Evolutionary conservation across 2,888 invertebrate species (phyloP).

Genomic region (Cistogaster globosa): DNA sequence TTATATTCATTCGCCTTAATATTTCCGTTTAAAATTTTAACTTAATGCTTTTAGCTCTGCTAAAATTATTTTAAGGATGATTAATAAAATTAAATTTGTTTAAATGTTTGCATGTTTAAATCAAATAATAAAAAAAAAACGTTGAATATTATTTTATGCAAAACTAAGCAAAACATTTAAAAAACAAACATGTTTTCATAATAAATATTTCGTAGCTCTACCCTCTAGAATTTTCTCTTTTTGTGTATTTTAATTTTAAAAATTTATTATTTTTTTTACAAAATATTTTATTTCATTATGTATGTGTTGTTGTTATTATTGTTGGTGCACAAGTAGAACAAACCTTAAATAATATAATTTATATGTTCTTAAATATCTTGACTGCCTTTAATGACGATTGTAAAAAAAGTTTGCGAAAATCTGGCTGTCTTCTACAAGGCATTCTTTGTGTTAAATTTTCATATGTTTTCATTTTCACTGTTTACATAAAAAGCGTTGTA

Average conservation of each 20-base stretch:
- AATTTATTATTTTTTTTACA: not conserved
- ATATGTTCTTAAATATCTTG: constrained; percentile 19
- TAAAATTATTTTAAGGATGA: constrained; percentile 53
- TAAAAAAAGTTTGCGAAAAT: constrained; percentile 12
- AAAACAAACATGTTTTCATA: not conserved
- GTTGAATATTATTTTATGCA: constrained; percentile 45
- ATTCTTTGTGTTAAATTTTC: too few relatives aligned
- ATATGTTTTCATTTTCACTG: too few relatives aligned
- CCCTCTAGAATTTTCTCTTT: not conserved
- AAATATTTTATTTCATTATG: not conserved
- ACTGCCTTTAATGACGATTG: constrained; percentile 23
- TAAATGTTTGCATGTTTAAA: constrained; percentile 58
- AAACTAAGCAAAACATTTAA: constrained; percentile 13
- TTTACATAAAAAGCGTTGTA: too few relatives aligned
- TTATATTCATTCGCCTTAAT: not conserved
- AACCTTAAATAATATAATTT: constrained; percentile 18
- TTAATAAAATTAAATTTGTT: constrained; percentile 62
- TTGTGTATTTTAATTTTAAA: not conserved
- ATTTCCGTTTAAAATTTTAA: constrained; percentile 12
- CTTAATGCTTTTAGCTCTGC: constrained; percentile 1
- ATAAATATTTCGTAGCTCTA: not conserved
- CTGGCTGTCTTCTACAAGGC: constrained; percentile 1
- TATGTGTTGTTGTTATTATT: not conserved
- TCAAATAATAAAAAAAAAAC: constrained; percentile 50
- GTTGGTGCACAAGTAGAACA: not conserved